Percentiles rank a stretch among this genome's conserved stretches.
Conservation (phyloP, 1,140 invertebrate species). For the Lethrus apterus region DNA sequence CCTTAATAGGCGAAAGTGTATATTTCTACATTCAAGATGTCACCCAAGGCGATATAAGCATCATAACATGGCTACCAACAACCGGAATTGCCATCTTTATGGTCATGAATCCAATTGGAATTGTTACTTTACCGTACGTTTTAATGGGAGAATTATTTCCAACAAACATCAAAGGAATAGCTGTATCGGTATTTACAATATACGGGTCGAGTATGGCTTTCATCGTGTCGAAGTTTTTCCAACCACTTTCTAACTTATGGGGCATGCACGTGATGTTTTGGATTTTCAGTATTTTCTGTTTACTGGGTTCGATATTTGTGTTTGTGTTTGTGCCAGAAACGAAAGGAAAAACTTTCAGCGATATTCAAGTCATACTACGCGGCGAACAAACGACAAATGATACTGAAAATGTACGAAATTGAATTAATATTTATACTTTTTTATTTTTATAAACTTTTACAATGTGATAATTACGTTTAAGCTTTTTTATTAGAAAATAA, state of each 20-base stretch:
- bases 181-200: constrained; percentile 57
- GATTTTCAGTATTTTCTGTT: constrained; percentile 48
- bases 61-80: constrained; percentile 53
- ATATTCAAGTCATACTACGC: constrained; percentile 14
- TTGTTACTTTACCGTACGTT: constrained; percentile 60
- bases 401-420: too few relatives aligned
- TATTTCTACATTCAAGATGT: constrained; percentile 52
- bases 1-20: constrained; percentile 47
- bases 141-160: constrained; percentile 68
- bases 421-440: too few relatives aligned
- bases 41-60: constrained; percentile 29
- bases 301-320: constrained; percentile 50
- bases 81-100: constrained; percentile 58
- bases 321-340: constrained; percentile 67
- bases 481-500: too few relatives aligned
- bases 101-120: constrained; percentile 57
- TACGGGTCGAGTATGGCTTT: constrained; percentile 63
- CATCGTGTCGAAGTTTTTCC: constrained; percentile 62
- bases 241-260: constrained; percentile 44
- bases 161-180: constrained; percentile 56
- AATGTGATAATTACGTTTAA: too few relatives aligned
- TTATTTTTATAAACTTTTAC: too few relatives aligned
- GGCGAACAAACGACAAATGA: too few relatives aligned
- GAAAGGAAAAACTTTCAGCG: constrained; percentile 45
- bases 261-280: constrained; percentile 51